Base-by-base conservation (phyloP, 2,797 vertebrate genomes). In the Rhinophrynus dorsalis region DNA sequence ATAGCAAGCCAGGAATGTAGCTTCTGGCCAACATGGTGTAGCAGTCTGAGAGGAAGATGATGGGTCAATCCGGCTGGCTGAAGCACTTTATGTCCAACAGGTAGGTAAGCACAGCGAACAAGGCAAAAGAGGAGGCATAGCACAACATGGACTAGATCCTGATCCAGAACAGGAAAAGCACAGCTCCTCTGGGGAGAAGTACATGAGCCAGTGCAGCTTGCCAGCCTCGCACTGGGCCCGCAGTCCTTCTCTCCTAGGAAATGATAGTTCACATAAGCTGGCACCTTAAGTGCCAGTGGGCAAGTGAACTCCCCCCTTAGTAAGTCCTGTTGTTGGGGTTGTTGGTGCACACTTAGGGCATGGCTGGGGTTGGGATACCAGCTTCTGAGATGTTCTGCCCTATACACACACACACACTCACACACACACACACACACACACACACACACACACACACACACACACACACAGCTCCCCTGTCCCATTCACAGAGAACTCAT, bases 11-110 rank as follows among this genome's bases (percentile, higher is more conserved):
- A 0, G 93, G 92, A 0, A 98, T 93, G 85, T 98, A 96, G 74
- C 96, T 96, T 56, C 96, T 86, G 1, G 96, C 94, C 62, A 98
- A 94, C 0, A 96, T 95, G 0, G 95, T 94, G 89, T 98, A 98
- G 78, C 96, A 98, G 32, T 96, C 96, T 0, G 96, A 98, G 1
- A 98, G 90, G 84, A 98, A 98, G 77, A 98, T 94, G 69, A 98
- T 98, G 79, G 96, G 96, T 55, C 95, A 79, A 84, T 98, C 96
- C 0, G 96, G 96, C 83, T 98, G 98, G 82, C 96, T 96, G 85
- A 98, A 98, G 27, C 96, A 90, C 82, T 94, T 90, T 95, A 98
- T 97, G 88, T 98, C 96, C 88, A 98, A 95, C 84, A 98, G 80
- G 75, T 98, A 98, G 40, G 96, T 98, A 33, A 97, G 89, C 29